A percentile compares a stretch with the other conserved stretches of the same genome.
These are phyloP conservation scores for Apogon hyalosoma DNA, from an alignment of 2,797 vertebrate genomes.

Conservation along the genomic window DNA sequence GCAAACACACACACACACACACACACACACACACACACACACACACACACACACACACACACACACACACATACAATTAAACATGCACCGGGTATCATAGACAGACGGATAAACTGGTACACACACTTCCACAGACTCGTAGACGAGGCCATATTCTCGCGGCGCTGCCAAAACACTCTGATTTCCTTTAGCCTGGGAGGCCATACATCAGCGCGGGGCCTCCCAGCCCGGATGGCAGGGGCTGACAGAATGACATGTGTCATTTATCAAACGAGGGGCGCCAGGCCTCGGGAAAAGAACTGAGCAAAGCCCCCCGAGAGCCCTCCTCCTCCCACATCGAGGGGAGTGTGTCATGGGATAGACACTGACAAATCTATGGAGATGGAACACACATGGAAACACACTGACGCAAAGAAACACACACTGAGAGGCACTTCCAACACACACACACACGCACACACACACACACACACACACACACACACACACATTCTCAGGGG, in stretches of 20 bases:
- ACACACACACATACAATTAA: too few relatives aligned
- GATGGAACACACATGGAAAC: too few relatives aligned
- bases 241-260: conserved; percentile 99
- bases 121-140: conserved; percentile 57
- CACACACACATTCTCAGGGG: conserved; percentile 31
- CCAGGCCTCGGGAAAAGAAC: conserved; percentile 97
- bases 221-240: conserved; percentile 99
- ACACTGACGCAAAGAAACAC: too few relatives aligned
- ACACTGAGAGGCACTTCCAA: too few relatives aligned
- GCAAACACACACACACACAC: conserved; percentile 47
- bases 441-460: too few relatives aligned
- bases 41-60: conserved; percentile 58
- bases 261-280: conserved; percentile 99
- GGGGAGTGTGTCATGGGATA: conserved; percentile 74
- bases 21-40: conserved; percentile 32
- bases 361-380: conserved; percentile 76
- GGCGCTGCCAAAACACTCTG: conserved; percentile 94
- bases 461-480: conserved; percentile 11
- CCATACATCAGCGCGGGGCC: conserved; percentile 95
- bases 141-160: conserved; percentile 93
- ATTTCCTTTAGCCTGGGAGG: conserved; percentile 96
- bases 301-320: conserved; percentile 96
- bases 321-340: conserved; percentile 80
- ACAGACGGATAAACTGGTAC: conserved; percentile 62
- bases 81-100: conserved; percentile 64